These are phyloP conservation scores for Typhlichthys subterraneus DNA, from an alignment of 2,797 vertebrate species.

Conservation along the genomic window DNA sequence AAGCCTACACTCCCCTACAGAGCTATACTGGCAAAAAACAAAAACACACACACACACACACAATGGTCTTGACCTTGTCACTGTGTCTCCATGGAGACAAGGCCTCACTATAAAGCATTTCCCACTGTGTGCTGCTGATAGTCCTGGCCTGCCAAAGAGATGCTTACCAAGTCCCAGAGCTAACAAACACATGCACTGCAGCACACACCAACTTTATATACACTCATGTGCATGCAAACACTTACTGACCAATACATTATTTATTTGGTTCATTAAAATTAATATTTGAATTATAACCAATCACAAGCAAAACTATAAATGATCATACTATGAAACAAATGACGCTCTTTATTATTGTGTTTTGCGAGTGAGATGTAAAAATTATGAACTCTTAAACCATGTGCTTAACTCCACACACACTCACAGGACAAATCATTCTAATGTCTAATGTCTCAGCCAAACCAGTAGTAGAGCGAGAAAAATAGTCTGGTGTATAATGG, in stretches of 20 bases:
- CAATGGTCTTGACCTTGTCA: conserved; percentile 77
- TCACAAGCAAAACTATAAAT: not conserved
- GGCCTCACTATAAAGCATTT: conserved; percentile 72
- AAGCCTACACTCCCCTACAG: conserved; percentile 25
- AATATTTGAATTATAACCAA: not conserved
- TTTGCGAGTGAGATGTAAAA: not conserved
- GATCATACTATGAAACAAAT: too few relatives aligned
- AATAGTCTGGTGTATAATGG: conserved; percentile 13
- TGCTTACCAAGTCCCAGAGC: conserved; percentile 41
- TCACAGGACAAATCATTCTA: not conserved
- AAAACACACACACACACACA: conserved; percentile 38
- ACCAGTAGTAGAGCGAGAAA: conserved; percentile 9
- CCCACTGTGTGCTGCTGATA: conserved; percentile 55
- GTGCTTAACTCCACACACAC: too few relatives aligned
- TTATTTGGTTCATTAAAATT: too few relatives aligned
- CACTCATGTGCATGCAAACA: conserved; percentile 1
- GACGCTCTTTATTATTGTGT: too few relatives aligned
- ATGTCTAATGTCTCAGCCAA: conserved; percentile 7
- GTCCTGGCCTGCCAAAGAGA: conserved; percentile 34
- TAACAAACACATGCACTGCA: conserved; percentile 26
- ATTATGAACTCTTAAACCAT: not conserved
- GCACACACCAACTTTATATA: conserved; percentile 6
- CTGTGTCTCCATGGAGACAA: conserved; percentile 71
- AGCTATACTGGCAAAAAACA: conserved; percentile 13
- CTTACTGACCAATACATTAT: not conserved